These are phyloP conservation scores for Hymenochirus boettgeri DNA, from an alignment of 2,113 vertebrate species.

Conservation along the genomic window DNA sequence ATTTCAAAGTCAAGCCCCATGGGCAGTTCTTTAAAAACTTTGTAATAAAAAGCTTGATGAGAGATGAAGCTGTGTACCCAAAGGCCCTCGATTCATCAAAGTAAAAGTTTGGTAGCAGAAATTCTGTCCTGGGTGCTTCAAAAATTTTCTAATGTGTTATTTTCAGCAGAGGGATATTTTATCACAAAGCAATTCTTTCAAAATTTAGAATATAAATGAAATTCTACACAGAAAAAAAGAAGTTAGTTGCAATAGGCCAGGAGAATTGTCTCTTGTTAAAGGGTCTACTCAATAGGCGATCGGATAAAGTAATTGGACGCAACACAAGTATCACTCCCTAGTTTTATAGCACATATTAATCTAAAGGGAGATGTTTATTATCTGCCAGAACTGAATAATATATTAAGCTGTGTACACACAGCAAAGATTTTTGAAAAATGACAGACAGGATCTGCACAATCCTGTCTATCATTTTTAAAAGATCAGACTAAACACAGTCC, in stretches of 20 bases:
- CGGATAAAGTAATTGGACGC: not conserved
- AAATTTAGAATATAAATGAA: conserved; percentile 11
- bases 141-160: conserved; percentile 20
- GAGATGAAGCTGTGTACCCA: conserved; percentile 23
- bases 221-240: conserved; percentile 4
- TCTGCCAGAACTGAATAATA: too few species aligned
- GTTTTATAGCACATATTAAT: too few species aligned
- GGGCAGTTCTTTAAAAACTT: conserved; percentile 29
- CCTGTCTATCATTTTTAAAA: too few species aligned
- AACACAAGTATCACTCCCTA: too few species aligned
- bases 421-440: too few species aligned
- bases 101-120: conserved; percentile 27
- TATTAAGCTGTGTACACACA: too few species aligned
- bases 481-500: too few species aligned
- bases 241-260: not conserved
- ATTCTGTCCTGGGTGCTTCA: conserved; percentile 24
- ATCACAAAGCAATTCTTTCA: conserved; percentile 24
- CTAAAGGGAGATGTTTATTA: too few species aligned
- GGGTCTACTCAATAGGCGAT: not conserved
- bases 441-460: too few species aligned
- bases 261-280: conserved; percentile 19
- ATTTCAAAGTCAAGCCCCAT: conserved; percentile 25
- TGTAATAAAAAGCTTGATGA: conserved; percentile 40
- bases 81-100: conserved; percentile 32
- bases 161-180: conserved; percentile 21